Evolutionary conservation across 2,797 vertebrate genomes (phyloP), one percentile per base, ranked within the genome.

Genomic region (Lithobates pipiens): DNA sequence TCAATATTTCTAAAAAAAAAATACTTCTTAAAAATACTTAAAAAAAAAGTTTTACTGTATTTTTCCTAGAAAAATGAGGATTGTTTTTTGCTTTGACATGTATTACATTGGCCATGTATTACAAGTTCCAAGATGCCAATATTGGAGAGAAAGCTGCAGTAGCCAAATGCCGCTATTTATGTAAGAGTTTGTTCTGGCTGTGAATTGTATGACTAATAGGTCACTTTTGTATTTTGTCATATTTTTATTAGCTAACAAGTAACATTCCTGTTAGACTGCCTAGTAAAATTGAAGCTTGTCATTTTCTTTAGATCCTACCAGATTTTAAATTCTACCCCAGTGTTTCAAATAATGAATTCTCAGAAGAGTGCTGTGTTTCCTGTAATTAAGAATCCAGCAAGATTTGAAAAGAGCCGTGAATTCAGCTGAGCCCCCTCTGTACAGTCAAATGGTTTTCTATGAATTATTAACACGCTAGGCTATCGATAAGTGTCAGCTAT

Each of bases 401-500:
- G 80, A 83, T 83, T 83, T 86, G 69, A 78, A 83, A 74, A 86
- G 70, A 83, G 72, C 69, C 70, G 42, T 79, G 80, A 86, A 82
- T 86, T 77, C 75, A 77, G 80, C 57, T 5, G 39, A 71, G 85
- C 80, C 73, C 85, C 80, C 70, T 77, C 80, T 82, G 85, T 77
- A 86, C 80, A 86, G 75, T 86, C 54, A 86, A 86, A 86, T 77
- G 85, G 80, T 78, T 86, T 86, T 78, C 61, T 86, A 83, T 86
- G 76, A 86, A 86, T 86, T 86, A 86, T 86, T 86, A 86, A 86
- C 75, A 83, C 73, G 80, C 23, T 42, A 74, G 70, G 85, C 80
- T 83, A 86, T 86, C 85, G 76, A 86, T 86, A 86, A 86, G 80
- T 86, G 85, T 86, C 85, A 86, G 75, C 69, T 83, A 83, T 86